phyloP scores from a whole-genome alignment of 2,888 invertebrate species.

The Drosophila subsilvestris region DNA sequence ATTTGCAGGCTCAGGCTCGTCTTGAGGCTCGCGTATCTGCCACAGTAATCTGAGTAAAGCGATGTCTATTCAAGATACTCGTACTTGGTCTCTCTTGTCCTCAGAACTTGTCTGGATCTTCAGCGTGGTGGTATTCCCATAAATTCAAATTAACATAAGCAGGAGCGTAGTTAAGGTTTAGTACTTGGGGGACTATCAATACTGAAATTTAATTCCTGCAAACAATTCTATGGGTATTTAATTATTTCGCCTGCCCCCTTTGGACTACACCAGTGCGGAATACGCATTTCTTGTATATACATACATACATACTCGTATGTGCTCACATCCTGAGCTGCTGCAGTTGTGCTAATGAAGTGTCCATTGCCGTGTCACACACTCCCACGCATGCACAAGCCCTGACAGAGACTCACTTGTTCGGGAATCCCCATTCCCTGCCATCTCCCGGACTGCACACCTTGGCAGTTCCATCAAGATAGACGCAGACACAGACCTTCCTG shows the following conservation, averaged over 20 bases:
- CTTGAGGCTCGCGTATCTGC: slow-evolving; percentile 57
- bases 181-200: neutral
- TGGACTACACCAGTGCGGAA: slow-evolving; percentile 10
- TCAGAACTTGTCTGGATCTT: slow-evolving; percentile 29
- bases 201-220: neutral
- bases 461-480: slow-evolving; percentile 28
- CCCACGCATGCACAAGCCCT: slow-evolving; percentile 36
- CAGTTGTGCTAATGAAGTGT: slow-evolving; percentile 63
- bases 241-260: no score
- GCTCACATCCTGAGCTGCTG: slow-evolving; percentile 41
- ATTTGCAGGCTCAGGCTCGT: slow-evolving; percentile 43
- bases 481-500: slow-evolving; percentile 5
- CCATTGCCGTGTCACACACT: slow-evolving; percentile 50
- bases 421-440: slow-evolving; percentile 3
- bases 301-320: slow-evolving; percentile 23
- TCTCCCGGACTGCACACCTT: slow-evolving; percentile 44
- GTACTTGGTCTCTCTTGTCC: slow-evolving; percentile 29
- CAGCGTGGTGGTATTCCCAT: slow-evolving; percentile 33
- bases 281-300: neutral
- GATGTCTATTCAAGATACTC: slow-evolving; percentile 59
- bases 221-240: neutral
- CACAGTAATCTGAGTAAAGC: slow-evolving; percentile 66
- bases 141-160: slow-evolving; percentile 42
- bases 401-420: slow-evolving; percentile 16
- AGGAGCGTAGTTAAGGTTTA: neutral